Percentiles rank a stretch among this genome's conserved stretches.
phyloP scores from a whole-genome alignment of 2,113 vertebrate species.

The Aptenodytes forsteri region DNA sequence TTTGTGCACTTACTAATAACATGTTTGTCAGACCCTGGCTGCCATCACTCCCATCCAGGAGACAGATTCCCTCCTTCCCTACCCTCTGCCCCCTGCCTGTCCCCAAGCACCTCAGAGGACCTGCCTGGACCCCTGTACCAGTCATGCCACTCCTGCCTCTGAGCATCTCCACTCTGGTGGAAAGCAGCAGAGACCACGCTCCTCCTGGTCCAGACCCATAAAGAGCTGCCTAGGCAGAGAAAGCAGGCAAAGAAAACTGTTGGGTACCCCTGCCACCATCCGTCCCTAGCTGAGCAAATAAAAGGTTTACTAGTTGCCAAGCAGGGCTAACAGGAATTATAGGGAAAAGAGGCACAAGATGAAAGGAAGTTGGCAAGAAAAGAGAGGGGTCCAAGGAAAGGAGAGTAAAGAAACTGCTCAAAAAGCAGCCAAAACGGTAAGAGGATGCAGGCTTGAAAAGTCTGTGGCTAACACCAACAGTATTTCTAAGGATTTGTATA shows the following conservation, averaged over 20 bases:
- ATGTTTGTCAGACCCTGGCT: background rate
- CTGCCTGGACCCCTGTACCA: background rate
- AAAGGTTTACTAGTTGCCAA: background rate
- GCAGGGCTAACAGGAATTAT: background rate
- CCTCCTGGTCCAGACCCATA: background rate
- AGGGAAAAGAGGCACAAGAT: background rate
- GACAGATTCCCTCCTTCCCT: background rate
- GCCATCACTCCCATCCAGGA: background rate
- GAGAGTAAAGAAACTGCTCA: background rate
- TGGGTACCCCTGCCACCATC: background rate
- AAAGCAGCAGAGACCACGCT: background rate
- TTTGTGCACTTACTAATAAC: background rate
- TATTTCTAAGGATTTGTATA: background rate
- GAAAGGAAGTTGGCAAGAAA: background rate
- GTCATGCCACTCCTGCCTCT: background rate
- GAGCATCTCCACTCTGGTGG: background rate
- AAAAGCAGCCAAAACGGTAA: background rate
- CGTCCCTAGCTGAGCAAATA: background rate
- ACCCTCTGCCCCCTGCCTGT: background rate
- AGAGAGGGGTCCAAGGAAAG: background rate
- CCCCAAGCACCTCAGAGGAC: background rate
- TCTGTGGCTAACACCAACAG: background rate
- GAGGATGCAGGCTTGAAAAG: background rate
- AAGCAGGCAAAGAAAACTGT: background rate
- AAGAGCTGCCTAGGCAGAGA: background rate